Base-by-base conservation (phyloP, 1,140 invertebrate genomes). In the Cyrtorhinus lividipennis region DNA sequence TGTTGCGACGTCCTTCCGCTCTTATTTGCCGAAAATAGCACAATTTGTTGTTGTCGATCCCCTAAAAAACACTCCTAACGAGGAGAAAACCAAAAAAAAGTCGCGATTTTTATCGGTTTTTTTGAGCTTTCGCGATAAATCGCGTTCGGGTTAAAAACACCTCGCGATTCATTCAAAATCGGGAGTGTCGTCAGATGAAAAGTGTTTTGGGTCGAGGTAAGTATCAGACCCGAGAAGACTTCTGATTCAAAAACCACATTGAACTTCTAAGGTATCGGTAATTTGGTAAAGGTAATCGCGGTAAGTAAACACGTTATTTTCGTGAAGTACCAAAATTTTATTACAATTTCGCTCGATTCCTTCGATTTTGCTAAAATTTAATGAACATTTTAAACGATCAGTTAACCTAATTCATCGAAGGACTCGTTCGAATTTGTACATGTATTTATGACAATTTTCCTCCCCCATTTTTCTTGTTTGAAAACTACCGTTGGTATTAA, bases 301-400 rank as follows among this genome's bases (percentile, higher is more conserved):
- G 48, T 53, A 53, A 53, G 48, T 53, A 53, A 10, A 5, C 20
- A 53, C 48, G 10, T 53, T 20, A 53, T 15, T 53, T 53, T 53
- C n/a, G 48, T 53, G 48, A 53, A 53, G 48, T 53, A 53, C 48
- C 30, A 38, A n/a, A n/a, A 38, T 38, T 38, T 38, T 38, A 38
- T 38, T 38, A 38, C 30, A 38, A 8, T 38, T 38, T 38, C 15
- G 5, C 30, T 15, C 30, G 30, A 38, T 5, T 15, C 30, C 15
- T 38, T 38, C 30, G 15, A 38, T 38, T 38, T 38, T 38, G 5
- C 30, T n/a, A 38, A 38, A 38, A 38, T 38, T 38, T 15, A 38
- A 15, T 38, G n/a, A n/a, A n/a, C 30, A 38, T 15, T 38, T 38
- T 15, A 8, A 5, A 8, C 30, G 30, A 8, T 38, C 30, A 38